Evolutionary conservation across 2,113 vertebrate genomes (phyloP).

Genomic region (Ia io): DNA sequence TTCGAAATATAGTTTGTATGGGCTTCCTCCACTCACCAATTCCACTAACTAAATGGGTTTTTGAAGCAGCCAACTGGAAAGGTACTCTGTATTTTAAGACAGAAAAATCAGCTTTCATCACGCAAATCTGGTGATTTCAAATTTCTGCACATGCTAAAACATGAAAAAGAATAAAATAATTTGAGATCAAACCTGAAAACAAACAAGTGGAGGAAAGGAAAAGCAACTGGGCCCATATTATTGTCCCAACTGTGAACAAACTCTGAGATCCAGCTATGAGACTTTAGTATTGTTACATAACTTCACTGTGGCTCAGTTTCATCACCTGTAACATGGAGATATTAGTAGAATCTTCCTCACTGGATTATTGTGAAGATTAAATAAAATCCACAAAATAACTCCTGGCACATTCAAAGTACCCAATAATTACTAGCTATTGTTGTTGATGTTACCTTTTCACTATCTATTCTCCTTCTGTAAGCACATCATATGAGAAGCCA

Average conservation of each 20-base stretch:
- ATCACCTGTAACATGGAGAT: not conserved
- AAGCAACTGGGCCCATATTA: not conserved
- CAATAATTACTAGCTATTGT: not conserved
- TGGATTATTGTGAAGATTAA: not conserved
- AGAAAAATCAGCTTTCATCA: conserved; percentile 32
- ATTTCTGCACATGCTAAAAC: conserved; percentile 4
- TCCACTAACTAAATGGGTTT: conserved; percentile 40
- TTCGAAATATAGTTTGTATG: not conserved
- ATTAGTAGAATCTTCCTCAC: not conserved
- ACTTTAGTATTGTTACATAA: not conserved
- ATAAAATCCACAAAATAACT: not conserved
- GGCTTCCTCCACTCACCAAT: not conserved
- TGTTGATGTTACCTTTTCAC: not conserved
- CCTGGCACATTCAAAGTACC: not conserved
- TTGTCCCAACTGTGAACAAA: not conserved
- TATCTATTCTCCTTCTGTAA: not conserved
- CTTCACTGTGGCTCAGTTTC: not conserved
- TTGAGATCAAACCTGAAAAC: conserved; percentile 4
- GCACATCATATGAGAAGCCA: not conserved
- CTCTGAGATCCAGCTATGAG: not conserved
- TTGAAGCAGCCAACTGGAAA: conserved; percentile 53
- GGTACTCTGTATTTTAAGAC: conserved; percentile 49
- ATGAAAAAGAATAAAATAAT: conserved; percentile 22
- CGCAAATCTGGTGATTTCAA: not conserved
- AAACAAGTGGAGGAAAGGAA: not conserved